Conservation (phyloP, 2,888 invertebrate species). For the Lasioglossum calceatum region DNA sequence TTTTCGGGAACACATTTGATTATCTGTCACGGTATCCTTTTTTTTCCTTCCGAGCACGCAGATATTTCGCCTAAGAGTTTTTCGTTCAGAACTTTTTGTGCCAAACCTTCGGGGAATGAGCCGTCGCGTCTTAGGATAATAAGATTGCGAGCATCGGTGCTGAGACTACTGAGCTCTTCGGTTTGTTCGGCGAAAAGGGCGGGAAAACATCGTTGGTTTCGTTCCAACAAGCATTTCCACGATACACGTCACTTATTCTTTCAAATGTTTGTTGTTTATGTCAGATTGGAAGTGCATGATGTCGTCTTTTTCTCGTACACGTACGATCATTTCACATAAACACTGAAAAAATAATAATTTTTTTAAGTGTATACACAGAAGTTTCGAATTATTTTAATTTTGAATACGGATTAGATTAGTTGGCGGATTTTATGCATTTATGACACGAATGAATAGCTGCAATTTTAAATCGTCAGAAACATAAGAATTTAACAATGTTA, state of each 20-base stretch:
- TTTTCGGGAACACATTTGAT: conserved; percentile 55
- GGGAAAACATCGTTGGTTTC: background rate
- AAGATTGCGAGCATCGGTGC: conserved; percentile 24
- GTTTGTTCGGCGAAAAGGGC: background rate
- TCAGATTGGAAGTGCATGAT: background rate
- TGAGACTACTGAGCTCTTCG: background rate
- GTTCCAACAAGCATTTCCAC: background rate
- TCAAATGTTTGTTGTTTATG: background rate
- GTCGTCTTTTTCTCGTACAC: background rate
- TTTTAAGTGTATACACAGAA: background rate
- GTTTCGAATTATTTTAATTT: background rate
- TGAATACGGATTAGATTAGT: background rate
- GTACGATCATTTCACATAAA: background rate
- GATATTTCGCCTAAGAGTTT: conserved; percentile 38
- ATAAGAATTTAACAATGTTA: too few species aligned
- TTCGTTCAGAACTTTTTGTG: conserved; percentile 20
- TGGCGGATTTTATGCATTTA: too few species aligned
- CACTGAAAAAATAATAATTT: background rate
- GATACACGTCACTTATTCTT: too few species aligned
- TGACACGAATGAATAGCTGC: too few species aligned
- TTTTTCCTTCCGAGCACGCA: conserved; percentile 21
- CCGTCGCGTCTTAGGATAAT: conserved; percentile 23
- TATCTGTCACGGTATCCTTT: conserved; percentile 52
- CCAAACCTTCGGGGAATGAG: conserved; percentile 16
- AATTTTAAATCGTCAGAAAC: too few species aligned